Percentiles rank a stretch among this genome's conserved stretches.
Conservation (phyloP, 2,888 invertebrate genomes). For the Zygogramma bicolorata region DNA sequence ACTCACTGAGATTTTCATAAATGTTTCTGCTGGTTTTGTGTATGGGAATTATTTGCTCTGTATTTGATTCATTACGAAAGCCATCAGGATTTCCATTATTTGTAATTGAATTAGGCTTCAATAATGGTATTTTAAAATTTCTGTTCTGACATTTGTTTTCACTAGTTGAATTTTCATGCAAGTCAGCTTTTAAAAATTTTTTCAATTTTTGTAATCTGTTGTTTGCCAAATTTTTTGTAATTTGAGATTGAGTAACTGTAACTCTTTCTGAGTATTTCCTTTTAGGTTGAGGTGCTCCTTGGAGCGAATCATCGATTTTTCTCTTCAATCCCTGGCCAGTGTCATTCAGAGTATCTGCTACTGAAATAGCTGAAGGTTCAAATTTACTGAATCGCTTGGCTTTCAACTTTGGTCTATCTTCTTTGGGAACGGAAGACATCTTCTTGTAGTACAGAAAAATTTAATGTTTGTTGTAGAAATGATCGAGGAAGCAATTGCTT, state of each 20-base stretch:
- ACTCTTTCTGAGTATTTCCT: not conserved
- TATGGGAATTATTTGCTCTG: too few relatives aligned
- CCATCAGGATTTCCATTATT: not conserved
- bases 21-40: conserved; percentile 2
- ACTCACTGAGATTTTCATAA: conserved; percentile 16
- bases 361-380: not conserved
- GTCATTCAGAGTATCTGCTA: not conserved
- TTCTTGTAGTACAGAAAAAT: not conserved
- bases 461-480: too few relatives aligned
- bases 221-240: conserved; percentile 39
- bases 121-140: not conserved
- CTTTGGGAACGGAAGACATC: not conserved
- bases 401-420: conserved; percentile 18
- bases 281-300: not conserved
- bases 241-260: not conserved
- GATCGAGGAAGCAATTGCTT: too few relatives aligned
- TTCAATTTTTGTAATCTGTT: conserved; percentile 37
- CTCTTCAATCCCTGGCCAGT: not conserved
- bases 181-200: conserved; percentile 26
- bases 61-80: too few relatives aligned
- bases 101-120: not conserved
- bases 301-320: not conserved
- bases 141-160: not conserved
- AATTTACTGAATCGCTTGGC: conserved; percentile 26
- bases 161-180: not conserved